Conservation (phyloP, 2,113 vertebrate species). For the rat (Rattus norvegicus) region DNA sequence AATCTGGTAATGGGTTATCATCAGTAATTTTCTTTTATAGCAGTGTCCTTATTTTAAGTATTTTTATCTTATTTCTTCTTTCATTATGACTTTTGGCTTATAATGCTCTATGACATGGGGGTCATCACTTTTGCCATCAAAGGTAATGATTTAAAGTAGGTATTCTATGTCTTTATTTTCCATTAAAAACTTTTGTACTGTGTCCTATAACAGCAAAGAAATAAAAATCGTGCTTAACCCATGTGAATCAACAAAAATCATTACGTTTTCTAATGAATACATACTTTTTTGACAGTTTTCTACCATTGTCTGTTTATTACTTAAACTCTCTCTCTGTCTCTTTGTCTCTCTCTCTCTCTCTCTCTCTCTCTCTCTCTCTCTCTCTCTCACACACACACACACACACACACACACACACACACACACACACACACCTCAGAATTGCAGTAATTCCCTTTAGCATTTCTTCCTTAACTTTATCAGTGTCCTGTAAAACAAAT, state of each 20-base stretch:
- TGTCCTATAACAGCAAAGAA: background rate
- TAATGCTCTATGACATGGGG: background rate
- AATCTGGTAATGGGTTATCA: background rate
- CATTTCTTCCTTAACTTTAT: too few relatives aligned
- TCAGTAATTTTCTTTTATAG: rapidly evolving
- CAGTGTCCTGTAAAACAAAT: too few relatives aligned
- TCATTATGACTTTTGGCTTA: background rate
- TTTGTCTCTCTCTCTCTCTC: too few relatives aligned
- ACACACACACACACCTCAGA: too few relatives aligned
- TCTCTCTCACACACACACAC: too few relatives aligned
- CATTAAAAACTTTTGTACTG: background rate
- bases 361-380: too few relatives aligned
- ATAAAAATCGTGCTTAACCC: background rate
- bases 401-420: too few relatives aligned
- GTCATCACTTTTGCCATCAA: background rate
- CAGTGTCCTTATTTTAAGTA: background rate
- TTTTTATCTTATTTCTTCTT: background rate
- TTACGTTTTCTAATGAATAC: background rate
- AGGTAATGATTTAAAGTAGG: background rate
- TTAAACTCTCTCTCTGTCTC: too few relatives aligned
- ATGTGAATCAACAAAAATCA: background rate
- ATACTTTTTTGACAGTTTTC: too few relatives aligned
- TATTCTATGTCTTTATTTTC: background rate
- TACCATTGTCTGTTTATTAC: too few relatives aligned
- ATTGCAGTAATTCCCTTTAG: too few relatives aligned